Percentiles rank a stretch among this genome's conserved stretches.
phyloP scores from a whole-genome alignment of 2,888 invertebrate genomes.

The Phyllotreta cruciferae region DNA sequence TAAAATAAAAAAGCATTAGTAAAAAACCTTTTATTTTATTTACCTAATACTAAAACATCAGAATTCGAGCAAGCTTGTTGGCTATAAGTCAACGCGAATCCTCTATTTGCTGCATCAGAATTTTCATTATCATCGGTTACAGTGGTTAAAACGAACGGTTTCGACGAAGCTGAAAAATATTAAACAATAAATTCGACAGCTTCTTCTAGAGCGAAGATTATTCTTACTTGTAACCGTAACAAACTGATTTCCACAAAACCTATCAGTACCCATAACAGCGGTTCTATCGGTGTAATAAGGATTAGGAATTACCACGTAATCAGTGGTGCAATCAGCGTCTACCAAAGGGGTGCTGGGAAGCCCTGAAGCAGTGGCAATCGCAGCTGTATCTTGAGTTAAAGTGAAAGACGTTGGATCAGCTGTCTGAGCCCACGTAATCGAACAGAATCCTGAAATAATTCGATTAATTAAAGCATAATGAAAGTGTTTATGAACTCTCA shows the following conservation, averaged over 20 bases:
- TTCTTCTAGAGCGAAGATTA: not conserved
- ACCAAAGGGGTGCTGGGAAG: constrained; percentile 67
- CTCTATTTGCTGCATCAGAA: constrained; percentile 74
- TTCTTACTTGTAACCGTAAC: constrained; percentile 68
- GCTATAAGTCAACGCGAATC: constrained; percentile 74
- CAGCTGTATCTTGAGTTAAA: constrained; percentile 73
- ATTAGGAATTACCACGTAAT: constrained; percentile 79
- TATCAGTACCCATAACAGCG: constrained; percentile 63
- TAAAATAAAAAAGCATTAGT: no score
- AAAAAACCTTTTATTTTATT: not conserved
- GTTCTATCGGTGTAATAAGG: constrained; percentile 61
- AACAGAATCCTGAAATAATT: constrained; percentile 68
- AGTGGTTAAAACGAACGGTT: constrained; percentile 77
- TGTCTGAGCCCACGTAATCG: constrained; percentile 69
- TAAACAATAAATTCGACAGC: not conserved
- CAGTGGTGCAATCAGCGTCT: constrained; percentile 70
- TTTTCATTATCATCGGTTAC: constrained; percentile 71
- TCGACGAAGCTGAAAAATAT: constrained; percentile 65
- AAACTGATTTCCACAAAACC: constrained; percentile 79
- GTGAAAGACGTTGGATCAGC: constrained; percentile 71
- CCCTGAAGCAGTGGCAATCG: constrained; percentile 64
- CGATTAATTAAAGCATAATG: not conserved
- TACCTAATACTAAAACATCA: constrained; percentile 24
- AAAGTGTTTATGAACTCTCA: not conserved
- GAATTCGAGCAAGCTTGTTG: constrained; percentile 67